Evolutionary conservation across 1,140 invertebrate genomes (phyloP), one percentile per base, ranked within the genome.

Genomic region (Megalopta genalis): DNA sequence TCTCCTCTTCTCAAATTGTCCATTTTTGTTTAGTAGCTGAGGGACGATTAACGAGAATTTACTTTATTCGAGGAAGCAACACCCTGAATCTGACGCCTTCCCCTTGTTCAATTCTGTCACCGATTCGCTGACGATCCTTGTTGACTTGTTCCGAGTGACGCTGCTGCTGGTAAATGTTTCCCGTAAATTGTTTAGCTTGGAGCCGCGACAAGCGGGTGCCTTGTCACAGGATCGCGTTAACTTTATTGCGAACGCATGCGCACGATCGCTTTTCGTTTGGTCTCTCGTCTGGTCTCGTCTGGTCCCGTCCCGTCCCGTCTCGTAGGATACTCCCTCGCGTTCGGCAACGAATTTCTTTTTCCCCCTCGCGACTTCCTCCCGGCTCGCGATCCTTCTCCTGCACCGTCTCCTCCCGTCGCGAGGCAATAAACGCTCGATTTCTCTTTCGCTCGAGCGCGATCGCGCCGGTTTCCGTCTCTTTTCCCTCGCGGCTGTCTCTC

Each of bases 351-450:
- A 77, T 66, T 39, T 60, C n/a, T 60, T 25, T 71, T 57, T 18
- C 52, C 46, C 66, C 57, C 75, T 70, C 23, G 37, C 65, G 32
- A 70, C 42, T 70, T 77, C 75, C 75, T 63, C 54, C 52, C 27
- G 18, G 39, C 63, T 23, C 39, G n/a, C 37, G 21, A 5, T 57
- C 7, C 21, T n/a, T 5, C 18, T n/a, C 37, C 37, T 5, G 21
- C 37, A 4, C 9, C 25, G 6, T 54, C n/a, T n/a, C 14, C n/a
- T 46, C 64, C 5, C 66, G 69, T 46, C 32, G 32, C 18, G 68
- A 23, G 23, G 62, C 76, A 54, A 63, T 77, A 77, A 77, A 71
- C 77, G 39, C 42, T 27, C 46, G 62, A 37, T 60, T 39, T 77
- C 69, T 72, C 57, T 63, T 42, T 82, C 39, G 37, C 21, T 65